Percentiles rank a stretch among this genome's conserved stretches.
phyloP scores from a whole-genome alignment of 2,113 vertebrate genomes.

The Bos taurus region DNA sequence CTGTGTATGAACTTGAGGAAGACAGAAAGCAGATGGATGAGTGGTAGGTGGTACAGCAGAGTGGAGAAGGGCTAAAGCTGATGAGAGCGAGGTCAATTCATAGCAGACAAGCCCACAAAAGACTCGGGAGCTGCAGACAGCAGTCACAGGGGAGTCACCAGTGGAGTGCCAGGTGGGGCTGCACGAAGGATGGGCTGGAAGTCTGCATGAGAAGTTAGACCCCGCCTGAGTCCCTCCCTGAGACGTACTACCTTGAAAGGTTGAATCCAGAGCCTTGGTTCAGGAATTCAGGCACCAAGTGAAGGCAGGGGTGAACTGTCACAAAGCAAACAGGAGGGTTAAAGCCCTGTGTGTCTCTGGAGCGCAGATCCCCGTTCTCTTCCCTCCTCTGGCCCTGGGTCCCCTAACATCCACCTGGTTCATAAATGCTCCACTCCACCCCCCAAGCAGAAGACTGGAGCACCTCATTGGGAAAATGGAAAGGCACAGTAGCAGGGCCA shows the following conservation, averaged over 20 bases:
- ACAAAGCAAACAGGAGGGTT: background rate
- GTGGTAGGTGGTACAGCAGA: background rate
- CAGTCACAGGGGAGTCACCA: background rate
- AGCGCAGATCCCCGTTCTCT: rapidly evolving
- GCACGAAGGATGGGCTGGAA: background rate
- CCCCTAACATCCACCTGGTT: background rate
- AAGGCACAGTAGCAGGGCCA: background rate
- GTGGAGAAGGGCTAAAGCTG: background rate
- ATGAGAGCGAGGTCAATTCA: background rate
- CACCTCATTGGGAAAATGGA: background rate
- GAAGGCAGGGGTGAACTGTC: background rate
- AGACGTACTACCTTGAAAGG: background rate
- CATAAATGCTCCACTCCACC: background rate
- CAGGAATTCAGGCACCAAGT: background rate
- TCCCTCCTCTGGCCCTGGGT: background rate
- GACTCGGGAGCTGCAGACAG: background rate
- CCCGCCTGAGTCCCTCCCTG: no score
- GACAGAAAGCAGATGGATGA: background rate
- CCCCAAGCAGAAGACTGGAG: background rate
- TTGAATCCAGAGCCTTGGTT: background rate
- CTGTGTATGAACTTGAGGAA: background rate
- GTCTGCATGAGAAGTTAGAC: background rate
- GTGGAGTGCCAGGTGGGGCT: background rate
- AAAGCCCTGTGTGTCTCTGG: background rate
- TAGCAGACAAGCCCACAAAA: background rate